phyloP scores from a whole-genome alignment of 2,888 invertebrate genomes.

The Marasmarcha lunaedactyla region DNA sequence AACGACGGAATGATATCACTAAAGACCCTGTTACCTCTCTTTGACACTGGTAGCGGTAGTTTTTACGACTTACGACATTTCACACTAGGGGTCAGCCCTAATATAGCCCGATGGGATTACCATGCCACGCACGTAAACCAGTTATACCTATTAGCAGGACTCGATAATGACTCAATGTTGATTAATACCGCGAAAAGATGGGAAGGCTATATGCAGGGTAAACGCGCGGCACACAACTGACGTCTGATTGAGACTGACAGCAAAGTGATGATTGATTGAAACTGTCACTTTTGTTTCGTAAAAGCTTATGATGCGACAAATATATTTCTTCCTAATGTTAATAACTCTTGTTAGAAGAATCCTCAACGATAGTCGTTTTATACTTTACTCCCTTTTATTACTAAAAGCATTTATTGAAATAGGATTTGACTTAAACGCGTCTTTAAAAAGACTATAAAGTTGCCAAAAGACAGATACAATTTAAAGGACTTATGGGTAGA shows the following conservation, averaged over 20 bases:
- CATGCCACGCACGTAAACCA: constrained; percentile 99
- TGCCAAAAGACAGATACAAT: too few species aligned
- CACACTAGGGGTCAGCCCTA: constrained; percentile 89
- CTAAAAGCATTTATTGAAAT: background rate
- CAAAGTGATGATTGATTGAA: too few species aligned
- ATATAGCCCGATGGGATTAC: constrained; percentile 98
- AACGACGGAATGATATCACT: constrained; percentile 89
- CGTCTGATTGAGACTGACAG: too few species aligned
- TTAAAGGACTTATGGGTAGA: too few species aligned
- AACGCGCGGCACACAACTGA: constrained; percentile 93
- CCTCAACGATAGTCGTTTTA: too few species aligned
- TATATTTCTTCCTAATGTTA: too few species aligned
- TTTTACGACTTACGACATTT: constrained; percentile 96
- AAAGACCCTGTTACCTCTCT: constrained; percentile 88
- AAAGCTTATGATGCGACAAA: too few species aligned
- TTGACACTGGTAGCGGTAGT: constrained; percentile 95
- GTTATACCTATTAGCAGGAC: constrained; percentile 85
- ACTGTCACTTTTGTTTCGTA: too few species aligned
- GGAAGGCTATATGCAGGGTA: constrained; percentile 97
- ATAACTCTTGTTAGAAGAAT: too few species aligned
- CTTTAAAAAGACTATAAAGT: too few species aligned
- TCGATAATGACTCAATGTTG: constrained; percentile 86
- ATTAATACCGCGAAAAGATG: constrained; percentile 89
- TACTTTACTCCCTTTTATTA: background rate
- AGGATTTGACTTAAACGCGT: too few species aligned